These are phyloP conservation scores for Smittia aterrima DNA, from an alignment of 2,888 invertebrate species.

Conservation along the genomic window DNA sequence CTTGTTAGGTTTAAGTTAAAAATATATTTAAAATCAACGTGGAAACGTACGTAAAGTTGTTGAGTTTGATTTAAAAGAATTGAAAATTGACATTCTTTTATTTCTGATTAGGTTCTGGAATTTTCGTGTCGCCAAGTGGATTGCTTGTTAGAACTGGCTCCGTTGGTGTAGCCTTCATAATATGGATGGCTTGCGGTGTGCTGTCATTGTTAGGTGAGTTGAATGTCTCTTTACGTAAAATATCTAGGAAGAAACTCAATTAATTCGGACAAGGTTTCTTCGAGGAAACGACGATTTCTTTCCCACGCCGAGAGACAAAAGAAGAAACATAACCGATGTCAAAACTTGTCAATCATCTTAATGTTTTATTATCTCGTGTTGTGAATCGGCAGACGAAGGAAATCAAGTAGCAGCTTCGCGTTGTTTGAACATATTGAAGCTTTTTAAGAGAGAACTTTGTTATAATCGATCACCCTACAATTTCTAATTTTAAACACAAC, in stretches of 20 bases:
- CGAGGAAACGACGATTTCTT: not conserved
- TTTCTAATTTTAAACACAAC: no score
- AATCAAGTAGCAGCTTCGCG: no score
- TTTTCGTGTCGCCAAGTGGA: constrained; percentile 97
- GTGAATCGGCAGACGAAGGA: not conserved
- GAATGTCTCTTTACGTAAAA: not conserved
- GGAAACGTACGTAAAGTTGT: constrained; percentile 30
- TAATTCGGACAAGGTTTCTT: no score
- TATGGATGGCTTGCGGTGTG: constrained; percentile 92
- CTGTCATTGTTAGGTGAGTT: constrained; percentile 82
- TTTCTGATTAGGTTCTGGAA: constrained; percentile 78
- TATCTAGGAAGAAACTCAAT: not conserved
- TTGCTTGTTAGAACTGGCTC: constrained; percentile 84
- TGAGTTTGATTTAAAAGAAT: not conserved
- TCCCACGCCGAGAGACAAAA: not conserved
- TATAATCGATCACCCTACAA: no score
- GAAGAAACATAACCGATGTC: not conserved
- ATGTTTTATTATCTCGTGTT: not conserved
- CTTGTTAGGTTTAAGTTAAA: constrained; percentile 17
- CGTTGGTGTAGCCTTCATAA: constrained; percentile 89
- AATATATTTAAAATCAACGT: not conserved
- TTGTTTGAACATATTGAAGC: no score
- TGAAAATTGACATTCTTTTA: no score
- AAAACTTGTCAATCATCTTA: not conserved
- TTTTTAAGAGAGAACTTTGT: no score